Evolutionary conservation across 2,888 invertebrate species (phyloP), one percentile per base, ranked within the genome.

Genomic region (Acanthosoma haemorrhoidale): DNA sequence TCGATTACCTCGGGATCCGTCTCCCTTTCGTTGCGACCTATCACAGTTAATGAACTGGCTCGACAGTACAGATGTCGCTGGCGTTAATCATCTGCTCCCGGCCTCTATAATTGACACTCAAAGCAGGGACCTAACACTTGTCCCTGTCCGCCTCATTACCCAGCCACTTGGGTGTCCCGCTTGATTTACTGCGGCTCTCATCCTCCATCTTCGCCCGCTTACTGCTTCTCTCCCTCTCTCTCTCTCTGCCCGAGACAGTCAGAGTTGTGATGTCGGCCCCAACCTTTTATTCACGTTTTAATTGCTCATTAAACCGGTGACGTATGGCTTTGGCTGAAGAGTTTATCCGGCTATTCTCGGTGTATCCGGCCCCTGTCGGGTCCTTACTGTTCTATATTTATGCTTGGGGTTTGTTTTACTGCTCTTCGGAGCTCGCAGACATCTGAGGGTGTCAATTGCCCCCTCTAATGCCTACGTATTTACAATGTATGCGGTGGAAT

Each of bases 91-190:
- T 2, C 13, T 13, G 2, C 4, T n/a, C n/a, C n/a, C n/a, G n/a
- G n/a, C n/a, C n/a, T 4, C 43, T 43, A 32, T 60, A 60, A 60
- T 60, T 60, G 60, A 60, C 60, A 60, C 41, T 15, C 60, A 59
- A 31, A 2, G 2, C 11, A 3, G 21, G 9, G 8, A 8, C 41
- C n/a, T 11, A 60, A 60, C 60, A 60, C 60, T 60, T 60, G 60
- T 60, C 60, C 60, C 34, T 31, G 60, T 60, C 60, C 16, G 15
- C 18, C 60, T 60, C 60, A 60, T 60, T 60, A 60, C 60, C 31
- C 11, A 9, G 31, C 60, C 15, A 60, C 60, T 60, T 60, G 60
- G 60, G 60, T 60, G 60, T 60, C 60, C 60, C 60, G 18, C 21
- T 6, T 60, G 60, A 60, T 60, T 60, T 60, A 60, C 59, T n/a